Conservation (phyloP, 2,888 invertebrate species). For the Lomographa bimaculata region DNA sequence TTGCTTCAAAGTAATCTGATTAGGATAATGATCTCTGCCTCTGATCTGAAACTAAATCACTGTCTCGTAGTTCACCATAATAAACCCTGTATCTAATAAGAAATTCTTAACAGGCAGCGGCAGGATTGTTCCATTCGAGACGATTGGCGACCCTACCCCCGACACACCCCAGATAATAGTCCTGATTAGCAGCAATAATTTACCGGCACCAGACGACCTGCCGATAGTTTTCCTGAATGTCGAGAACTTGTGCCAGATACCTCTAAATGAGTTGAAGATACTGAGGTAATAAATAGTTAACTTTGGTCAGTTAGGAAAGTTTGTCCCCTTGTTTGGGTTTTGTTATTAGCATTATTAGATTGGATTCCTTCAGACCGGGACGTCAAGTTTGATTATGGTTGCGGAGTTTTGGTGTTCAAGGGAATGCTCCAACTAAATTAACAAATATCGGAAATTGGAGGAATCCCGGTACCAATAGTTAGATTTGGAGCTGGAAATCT, state of each 20-base stretch:
- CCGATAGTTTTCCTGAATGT: slow-evolving; percentile 67
- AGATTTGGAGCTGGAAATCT: no score
- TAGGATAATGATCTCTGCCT: no score
- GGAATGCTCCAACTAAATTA: no score
- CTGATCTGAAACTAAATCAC: neutral
- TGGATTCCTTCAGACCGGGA: slow-evolving; percentile 9
- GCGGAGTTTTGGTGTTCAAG: no score
- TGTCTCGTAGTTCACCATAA: slow-evolving; percentile 5
- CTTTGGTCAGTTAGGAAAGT: slow-evolving; percentile 16
- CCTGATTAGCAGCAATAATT: slow-evolving; percentile 57
- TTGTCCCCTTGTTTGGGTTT: slow-evolving; percentile 9
- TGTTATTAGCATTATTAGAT: slow-evolving; percentile 14
- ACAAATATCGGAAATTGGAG: no score
- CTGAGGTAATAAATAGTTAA: slow-evolving; percentile 44
- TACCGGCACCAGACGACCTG: slow-evolving; percentile 66
- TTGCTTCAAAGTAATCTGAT: no score
- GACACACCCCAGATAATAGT: slow-evolving; percentile 60
- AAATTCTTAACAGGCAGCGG: slow-evolving; percentile 54
- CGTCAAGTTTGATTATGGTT: neutral
- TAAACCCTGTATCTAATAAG: slow-evolving; percentile 22
- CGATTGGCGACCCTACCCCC: slow-evolving; percentile 46
- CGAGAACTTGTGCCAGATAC: slow-evolving; percentile 52
- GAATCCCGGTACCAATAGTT: no score
- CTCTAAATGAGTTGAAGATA: slow-evolving; percentile 51
- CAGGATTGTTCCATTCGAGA: slow-evolving; percentile 54